Percentiles rank a stretch among this genome's conserved stretches.
phyloP scores from a whole-genome alignment of 2,797 vertebrate species.

The Bradypus variegatus region DNA sequence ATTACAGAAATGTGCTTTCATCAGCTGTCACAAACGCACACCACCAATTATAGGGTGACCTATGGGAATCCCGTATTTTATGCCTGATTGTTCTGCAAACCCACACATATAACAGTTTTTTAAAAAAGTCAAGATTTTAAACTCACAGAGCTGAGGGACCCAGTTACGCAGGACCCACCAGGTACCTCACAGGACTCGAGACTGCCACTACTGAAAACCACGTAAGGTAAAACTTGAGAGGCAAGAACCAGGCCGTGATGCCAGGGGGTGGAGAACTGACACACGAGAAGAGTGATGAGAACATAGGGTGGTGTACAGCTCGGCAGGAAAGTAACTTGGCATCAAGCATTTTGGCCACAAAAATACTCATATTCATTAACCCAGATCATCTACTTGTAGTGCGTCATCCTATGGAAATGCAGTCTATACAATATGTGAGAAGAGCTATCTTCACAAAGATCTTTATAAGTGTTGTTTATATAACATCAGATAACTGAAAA shows the following conservation, averaged over 20 bases:
- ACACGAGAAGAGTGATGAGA: background rate
- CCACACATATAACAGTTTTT: too few relatives aligned
- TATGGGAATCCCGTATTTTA: too few relatives aligned
- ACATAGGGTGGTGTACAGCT: background rate
- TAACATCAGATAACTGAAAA: conserved; percentile 31
- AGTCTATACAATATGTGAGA: background rate
- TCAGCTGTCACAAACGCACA: too few relatives aligned
- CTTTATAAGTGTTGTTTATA: background rate
- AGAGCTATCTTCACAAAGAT: conserved; percentile 4
- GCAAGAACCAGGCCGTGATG: background rate
- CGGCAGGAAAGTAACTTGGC: background rate
- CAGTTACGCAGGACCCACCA: background rate
- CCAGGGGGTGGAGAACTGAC: background rate
- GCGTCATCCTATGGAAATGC: background rate
- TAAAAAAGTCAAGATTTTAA: background rate
- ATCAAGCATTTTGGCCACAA: background rate
- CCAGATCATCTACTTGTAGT: background rate
- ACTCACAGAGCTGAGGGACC: background rate
- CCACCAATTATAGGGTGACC: too few relatives aligned
- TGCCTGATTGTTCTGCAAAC: too few relatives aligned
- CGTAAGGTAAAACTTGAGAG: background rate
- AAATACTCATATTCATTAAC: background rate
- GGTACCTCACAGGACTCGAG: background rate
- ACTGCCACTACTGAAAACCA: background rate
- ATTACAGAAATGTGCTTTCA: too few relatives aligned